These are phyloP conservation scores for Pomatorhinus ruficollis DNA, from an alignment of 2,113 vertebrate species.

Conservation along the genomic window DNA sequence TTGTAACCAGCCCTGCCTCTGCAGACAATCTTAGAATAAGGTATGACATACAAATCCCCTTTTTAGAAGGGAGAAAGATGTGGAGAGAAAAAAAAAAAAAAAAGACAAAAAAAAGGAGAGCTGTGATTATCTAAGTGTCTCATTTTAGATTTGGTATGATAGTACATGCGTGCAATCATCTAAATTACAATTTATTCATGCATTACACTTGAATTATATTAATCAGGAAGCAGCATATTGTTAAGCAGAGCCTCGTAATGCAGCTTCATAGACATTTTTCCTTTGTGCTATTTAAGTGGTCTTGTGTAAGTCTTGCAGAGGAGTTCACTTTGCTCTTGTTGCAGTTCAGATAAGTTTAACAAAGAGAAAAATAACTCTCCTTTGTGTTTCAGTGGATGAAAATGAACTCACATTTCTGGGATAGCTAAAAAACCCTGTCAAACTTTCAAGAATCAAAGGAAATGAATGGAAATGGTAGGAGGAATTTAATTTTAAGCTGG, in stretches of 20 bases:
- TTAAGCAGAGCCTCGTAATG: slow-evolving; percentile 5
- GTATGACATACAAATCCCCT: neutral
- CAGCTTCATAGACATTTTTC: neutral
- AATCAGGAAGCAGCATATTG: slow-evolving; percentile 49
- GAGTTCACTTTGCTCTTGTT: slow-evolving; percentile 13
- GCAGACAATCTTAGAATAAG: neutral
- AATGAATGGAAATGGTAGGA: neutral
- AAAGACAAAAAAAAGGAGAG: neutral
- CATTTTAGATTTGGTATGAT: slow-evolving; percentile 39
- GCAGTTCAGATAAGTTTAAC: slow-evolving; percentile 13
- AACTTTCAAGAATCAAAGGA: neutral
- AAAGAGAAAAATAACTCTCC: slow-evolving; percentile 15
- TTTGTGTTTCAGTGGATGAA: neutral
- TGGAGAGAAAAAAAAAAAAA: neutral
- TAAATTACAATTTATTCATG: slow-evolving; percentile 62
- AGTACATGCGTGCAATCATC: slow-evolving; percentile 6
- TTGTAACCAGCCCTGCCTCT: neutral
- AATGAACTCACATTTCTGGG: neutral
- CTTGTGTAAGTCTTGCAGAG: slow-evolving; percentile 13
- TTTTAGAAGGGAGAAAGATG: neutral
- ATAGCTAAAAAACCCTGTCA: neutral
- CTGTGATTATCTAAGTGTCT: slow-evolving; percentile 44
- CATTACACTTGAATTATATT: slow-evolving; percentile 43
- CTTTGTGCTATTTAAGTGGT: slow-evolving; percentile 4
- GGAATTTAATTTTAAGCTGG: neutral